These are phyloP conservation scores for Venustaconcha ellipsiformis DNA, from an alignment of 1,140 invertebrate genomes.

Conservation along the genomic window DNA sequence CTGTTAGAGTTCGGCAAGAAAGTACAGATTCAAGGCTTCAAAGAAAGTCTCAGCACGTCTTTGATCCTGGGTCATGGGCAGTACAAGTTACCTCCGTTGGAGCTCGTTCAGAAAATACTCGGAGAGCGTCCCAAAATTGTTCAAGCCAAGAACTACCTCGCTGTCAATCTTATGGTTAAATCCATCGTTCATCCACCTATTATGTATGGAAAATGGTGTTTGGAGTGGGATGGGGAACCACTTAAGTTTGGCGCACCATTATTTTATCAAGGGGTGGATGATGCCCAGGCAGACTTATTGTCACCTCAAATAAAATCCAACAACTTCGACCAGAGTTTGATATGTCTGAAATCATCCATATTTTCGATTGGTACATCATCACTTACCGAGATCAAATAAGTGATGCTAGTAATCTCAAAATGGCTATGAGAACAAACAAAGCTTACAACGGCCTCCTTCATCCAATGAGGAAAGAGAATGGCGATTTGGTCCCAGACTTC, in stretches of 20 bases:
- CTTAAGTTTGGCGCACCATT: conserved; percentile 29
- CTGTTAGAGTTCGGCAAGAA: conserved; percentile 44
- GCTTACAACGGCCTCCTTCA: conserved; percentile 52
- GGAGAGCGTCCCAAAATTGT: conserved; percentile 38
- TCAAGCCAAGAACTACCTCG: conserved; percentile 39
- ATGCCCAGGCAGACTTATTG: conserved; percentile 35
- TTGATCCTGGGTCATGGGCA: conserved; percentile 31
- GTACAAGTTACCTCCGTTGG: conserved; percentile 29
- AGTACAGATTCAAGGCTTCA: conserved; percentile 42
- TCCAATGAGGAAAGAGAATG: conserved; percentile 42
- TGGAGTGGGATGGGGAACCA: conserved; percentile 37
- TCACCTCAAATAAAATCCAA: conserved; percentile 36
- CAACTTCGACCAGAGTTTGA: conserved; percentile 31
- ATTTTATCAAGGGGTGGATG: conserved; percentile 55
- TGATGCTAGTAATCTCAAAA: conserved; percentile 36
- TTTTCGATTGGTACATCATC: conserved; percentile 46
- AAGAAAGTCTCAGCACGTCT: conserved; percentile 39
- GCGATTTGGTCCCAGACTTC: conserved; percentile 51
- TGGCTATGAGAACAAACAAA: conserved; percentile 43
- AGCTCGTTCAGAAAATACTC: conserved; percentile 36
- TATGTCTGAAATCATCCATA: conserved; percentile 41
- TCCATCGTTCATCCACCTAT: conserved; percentile 48
- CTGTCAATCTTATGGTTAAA: conserved; percentile 45
- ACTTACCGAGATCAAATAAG: conserved; percentile 41
- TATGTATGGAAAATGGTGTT: conserved; percentile 45